Conservation (phyloP, 2,888 invertebrate species). For the Carabus problematicus region DNA sequence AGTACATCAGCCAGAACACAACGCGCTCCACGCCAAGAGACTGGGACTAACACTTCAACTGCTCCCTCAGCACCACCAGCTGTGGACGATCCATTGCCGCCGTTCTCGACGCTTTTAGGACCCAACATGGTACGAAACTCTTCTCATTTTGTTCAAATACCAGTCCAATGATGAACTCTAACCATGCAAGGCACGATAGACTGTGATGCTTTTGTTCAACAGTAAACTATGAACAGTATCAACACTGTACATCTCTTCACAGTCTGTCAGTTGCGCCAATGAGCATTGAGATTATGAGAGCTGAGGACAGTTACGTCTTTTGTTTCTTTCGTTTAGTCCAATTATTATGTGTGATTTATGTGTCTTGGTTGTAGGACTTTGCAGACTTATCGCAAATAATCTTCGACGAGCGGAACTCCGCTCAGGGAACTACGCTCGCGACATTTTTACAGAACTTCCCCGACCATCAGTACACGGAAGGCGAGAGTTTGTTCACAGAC, state of each 20-base stretch:
- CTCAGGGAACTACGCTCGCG: constrained; percentile 56
- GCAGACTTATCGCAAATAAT: constrained; percentile 19
- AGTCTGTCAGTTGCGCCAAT: background rate
- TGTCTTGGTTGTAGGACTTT: constrained; percentile 22
- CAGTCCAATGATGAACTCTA: too few species aligned
- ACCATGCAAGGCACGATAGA: background rate
- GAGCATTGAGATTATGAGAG: background rate
- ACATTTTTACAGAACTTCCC: constrained; percentile 57
- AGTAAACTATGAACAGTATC: background rate
- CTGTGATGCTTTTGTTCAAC: constrained; percentile 4
- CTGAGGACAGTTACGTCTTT: background rate
- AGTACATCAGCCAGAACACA: background rate
- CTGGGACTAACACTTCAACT: background rate
- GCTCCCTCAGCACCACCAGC: background rate
- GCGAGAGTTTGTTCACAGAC: constrained; percentile 59
- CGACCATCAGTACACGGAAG: constrained; percentile 56
- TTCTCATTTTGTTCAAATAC: too few species aligned
- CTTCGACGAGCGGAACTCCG: constrained; percentile 15
- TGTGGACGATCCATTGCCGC: background rate
- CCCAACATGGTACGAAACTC: background rate
- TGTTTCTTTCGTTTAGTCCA: background rate
- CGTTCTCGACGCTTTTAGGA: background rate
- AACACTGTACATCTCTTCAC: too few species aligned
- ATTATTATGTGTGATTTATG: constrained; percentile 10
- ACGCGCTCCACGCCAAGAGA: background rate